Conservation (phyloP, 2,113 vertebrate genomes). For the Austrofundulus limnaeus region DNA sequence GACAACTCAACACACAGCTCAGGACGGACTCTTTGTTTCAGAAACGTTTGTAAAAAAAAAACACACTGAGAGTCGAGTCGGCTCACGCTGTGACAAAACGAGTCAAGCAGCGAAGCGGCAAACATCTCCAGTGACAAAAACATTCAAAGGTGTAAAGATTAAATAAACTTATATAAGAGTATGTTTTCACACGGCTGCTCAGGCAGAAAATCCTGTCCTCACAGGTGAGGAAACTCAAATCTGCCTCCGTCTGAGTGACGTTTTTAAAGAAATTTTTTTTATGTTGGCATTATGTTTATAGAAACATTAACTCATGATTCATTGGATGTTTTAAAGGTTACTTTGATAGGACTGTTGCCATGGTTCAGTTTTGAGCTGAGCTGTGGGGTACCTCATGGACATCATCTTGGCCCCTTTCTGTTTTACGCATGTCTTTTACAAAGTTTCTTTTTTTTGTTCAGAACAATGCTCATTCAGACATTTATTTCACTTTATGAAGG, state of each 20-base stretch:
- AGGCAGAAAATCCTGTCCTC: slow-evolving; percentile 11
- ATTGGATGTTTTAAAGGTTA: too few relatives aligned
- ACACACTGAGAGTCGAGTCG: too few relatives aligned
- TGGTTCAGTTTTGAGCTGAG: too few relatives aligned
- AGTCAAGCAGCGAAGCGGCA: slow-evolving; percentile 13
- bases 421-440: too few relatives aligned
- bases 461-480: too few relatives aligned
- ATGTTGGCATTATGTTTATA: too few relatives aligned
- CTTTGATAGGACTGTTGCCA: too few relatives aligned
- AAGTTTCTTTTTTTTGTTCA: too few relatives aligned
- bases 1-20: slow-evolving; percentile 14
- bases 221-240: slow-evolving; percentile 14
- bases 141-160: slow-evolving; percentile 19
- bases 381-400: too few relatives aligned
- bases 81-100: neutral
- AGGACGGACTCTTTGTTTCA: neutral
- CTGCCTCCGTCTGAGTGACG: neutral
- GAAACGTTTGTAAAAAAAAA: neutral
- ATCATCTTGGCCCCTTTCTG: too few relatives aligned
- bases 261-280: neutral
- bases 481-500: neutral
- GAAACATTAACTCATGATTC: too few relatives aligned
- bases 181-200: slow-evolving; percentile 9
- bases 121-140: slow-evolving; percentile 8
- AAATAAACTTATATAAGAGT: slow-evolving; percentile 11